A percentile compares a stretch with the other conserved stretches of the same genome.
Evolutionary conservation across 1,140 invertebrate species (phyloP).

Genomic region (Lucilia cuprina): DNA sequence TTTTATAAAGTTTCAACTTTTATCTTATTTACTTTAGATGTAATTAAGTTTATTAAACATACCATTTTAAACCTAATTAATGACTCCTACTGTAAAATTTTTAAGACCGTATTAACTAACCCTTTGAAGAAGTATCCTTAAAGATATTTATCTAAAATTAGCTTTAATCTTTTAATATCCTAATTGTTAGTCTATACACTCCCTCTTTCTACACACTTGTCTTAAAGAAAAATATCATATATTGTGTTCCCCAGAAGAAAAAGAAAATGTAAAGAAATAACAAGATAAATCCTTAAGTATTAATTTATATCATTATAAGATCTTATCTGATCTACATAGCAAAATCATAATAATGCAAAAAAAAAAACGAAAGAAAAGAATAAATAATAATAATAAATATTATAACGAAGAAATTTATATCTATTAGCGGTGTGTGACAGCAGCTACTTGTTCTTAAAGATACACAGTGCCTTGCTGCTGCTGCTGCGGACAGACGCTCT

Average conservation of each 20-base stretch:
- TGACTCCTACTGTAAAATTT: too few species aligned
- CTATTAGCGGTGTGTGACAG: neutral
- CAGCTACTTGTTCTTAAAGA: neutral
- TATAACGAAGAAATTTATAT: neutral
- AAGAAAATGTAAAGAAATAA: neutral
- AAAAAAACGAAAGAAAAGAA: neutral
- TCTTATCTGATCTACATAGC: constrained; percentile 8
- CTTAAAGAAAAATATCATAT: neutral
- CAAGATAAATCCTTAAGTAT: neutral
- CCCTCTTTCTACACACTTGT: neutral
- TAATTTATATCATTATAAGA: constrained; percentile 5
- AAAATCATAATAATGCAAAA: neutral
- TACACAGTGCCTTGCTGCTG: neutral
- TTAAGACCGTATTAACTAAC: too few species aligned
- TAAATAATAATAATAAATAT: neutral
- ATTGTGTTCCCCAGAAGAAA: neutral
- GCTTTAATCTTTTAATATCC: neutral
- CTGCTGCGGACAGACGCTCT: neutral
- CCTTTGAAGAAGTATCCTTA: too few species aligned
- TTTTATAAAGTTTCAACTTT: too few species aligned
- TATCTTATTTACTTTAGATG: too few species aligned
- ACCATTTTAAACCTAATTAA: too few species aligned
- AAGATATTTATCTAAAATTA: neutral
- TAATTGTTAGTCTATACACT: neutral
- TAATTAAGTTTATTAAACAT: too few species aligned